Base-by-base conservation (phyloP, 2,888 invertebrate genomes). In the Himalopsyche tibetana region DNA sequence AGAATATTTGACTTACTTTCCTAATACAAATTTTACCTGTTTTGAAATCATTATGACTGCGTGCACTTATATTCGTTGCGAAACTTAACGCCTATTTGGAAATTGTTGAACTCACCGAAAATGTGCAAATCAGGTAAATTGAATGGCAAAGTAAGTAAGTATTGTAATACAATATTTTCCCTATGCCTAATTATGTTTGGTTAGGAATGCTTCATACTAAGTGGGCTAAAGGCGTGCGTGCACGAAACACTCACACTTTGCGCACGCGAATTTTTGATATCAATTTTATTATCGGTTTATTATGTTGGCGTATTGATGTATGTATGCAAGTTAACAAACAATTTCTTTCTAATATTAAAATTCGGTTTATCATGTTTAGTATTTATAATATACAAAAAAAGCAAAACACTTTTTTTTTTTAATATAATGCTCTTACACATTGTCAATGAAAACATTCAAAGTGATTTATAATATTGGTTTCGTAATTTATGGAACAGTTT, bases 81-180 rank as follows among this genome's bases (percentile, higher is more conserved):
- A 51, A 51, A 51, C 15, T 15, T 51, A 51, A 15, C 15, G 51
- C 28, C 19, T 19, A 63, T 63, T 63, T 19, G 63, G 63, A 63
- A 63, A 63, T 63, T 11, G 63, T 63, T 63, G 63, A 63, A 63
- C 63, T 63, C 2, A 19, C 28, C 63, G 28, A 63, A 63, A 63
- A 63, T 63, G 19, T 63, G 63, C n/a, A 63, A 63, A 63, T 19
- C 28, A 63, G 28, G 11, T 63, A 63, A 63, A 63, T 63, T 63
- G 19, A 63, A 63, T 28, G 28, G 63, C 28, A 63, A 63, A 63
- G 63, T 63, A 51, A 51, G 51, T 51, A 51, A 51, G 51, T 5
- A 15, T 12, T 51, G 51, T 51, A 15, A 51, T 51, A 51, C 51
- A 51, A 51, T 51, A 51, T 63, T 63, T 63, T 63, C 9, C 63